phyloP scores from a whole-genome alignment of 2,113 vertebrate species.

The Salvelinus sp. region DNA sequence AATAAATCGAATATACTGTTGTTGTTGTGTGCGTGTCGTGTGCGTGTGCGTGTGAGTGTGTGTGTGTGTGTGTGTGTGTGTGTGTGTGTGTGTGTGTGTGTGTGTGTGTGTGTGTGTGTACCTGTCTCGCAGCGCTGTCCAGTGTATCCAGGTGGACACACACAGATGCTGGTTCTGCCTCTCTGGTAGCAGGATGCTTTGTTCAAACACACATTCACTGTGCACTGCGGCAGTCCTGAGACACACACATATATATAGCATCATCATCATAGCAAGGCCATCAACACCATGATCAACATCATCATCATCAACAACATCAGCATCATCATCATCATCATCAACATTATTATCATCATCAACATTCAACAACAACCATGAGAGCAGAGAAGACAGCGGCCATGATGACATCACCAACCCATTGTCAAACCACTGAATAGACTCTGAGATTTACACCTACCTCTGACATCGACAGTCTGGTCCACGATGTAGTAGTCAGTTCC shows the following conservation, averaged over 20 bases:
- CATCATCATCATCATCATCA: no score
- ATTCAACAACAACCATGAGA: no score
- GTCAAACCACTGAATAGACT: not conserved
- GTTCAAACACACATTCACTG: slow-evolving; percentile 77
- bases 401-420: not conserved
- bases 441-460: slow-evolving; percentile 49
- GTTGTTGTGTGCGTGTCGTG: no score
- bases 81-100: not conserved
- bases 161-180: slow-evolving; percentile 76
- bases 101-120: slow-evolving; percentile 39
- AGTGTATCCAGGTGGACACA: slow-evolving; percentile 84
- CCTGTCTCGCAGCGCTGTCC: slow-evolving; percentile 88
- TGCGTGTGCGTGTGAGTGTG: not conserved
- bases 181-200: slow-evolving; percentile 84
- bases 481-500: slow-evolving; percentile 33
- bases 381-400: not conserved
- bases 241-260: not conserved
- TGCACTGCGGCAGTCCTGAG: slow-evolving; percentile 79
- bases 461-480: slow-evolving; percentile 42
- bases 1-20: no score
- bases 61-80: not conserved
- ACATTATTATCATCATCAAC: no score
- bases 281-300: not conserved
- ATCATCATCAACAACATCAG: no score
- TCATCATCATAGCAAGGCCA: not conserved